Conservation (phyloP, 2,888 invertebrate genomes). For the Diaprepes abbreviatus region DNA sequence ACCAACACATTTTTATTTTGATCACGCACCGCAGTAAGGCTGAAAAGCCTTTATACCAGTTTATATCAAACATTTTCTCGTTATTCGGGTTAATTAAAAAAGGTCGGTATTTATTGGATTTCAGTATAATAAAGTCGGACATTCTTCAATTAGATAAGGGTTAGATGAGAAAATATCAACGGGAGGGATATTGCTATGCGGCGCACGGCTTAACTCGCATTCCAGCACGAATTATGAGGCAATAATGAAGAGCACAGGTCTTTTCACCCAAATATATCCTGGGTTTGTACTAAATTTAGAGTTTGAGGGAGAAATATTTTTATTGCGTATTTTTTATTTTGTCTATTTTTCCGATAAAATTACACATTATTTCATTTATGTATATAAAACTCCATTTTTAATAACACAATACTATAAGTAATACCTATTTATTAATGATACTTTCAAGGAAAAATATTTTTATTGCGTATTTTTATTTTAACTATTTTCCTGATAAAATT, state of each 20-base stretch:
- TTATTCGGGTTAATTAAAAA: slow-evolving; percentile 46
- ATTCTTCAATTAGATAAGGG: slow-evolving; percentile 56
- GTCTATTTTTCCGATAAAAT: too few species aligned
- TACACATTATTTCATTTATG: too few species aligned
- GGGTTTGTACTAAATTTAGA: slow-evolving; percentile 15
- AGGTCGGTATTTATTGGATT: slow-evolving; percentile 50
- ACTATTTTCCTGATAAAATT: too few species aligned
- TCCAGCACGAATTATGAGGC: slow-evolving; percentile 65
- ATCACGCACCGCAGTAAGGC: slow-evolving; percentile 17
- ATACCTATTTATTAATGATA: too few species aligned
- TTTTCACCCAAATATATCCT: slow-evolving; percentile 49
- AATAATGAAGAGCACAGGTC: slow-evolving; percentile 65
- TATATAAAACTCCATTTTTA: too few species aligned
- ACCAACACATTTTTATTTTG: slow-evolving; percentile 5
- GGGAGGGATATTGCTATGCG: slow-evolving; percentile 62
- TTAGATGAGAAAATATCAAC: slow-evolving; percentile 54
- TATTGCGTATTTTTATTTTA: too few species aligned
- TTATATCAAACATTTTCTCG: slow-evolving; percentile 35
- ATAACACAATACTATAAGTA: too few species aligned
- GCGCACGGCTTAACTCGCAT: slow-evolving; percentile 62
- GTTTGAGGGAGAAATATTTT: too few species aligned
- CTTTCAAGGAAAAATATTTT: too few species aligned
- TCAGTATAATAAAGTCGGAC: slow-evolving; percentile 54
- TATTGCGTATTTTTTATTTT: too few species aligned
- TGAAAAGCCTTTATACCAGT: slow-evolving; percentile 23